These are phyloP conservation scores for Alethe castanea DNA, from an alignment of 2,113 vertebrate species.

Conservation along the genomic window DNA sequence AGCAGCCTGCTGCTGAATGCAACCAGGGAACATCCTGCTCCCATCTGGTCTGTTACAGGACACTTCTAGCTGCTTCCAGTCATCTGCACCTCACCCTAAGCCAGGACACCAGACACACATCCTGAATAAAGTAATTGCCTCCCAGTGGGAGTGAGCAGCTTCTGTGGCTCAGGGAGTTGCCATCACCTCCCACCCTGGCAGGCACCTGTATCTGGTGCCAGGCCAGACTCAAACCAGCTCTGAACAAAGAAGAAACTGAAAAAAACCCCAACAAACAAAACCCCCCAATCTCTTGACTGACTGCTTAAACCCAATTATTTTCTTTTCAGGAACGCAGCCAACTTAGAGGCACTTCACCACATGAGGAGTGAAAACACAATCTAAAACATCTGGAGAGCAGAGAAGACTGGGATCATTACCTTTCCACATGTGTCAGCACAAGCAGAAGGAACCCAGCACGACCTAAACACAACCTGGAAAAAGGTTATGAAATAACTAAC, in stretches of 20 bases:
- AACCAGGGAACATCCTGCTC: not conserved
- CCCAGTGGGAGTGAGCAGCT: not conserved
- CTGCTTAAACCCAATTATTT: not conserved
- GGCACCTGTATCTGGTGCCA: not conserved
- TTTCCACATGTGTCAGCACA: rapidly evolving
- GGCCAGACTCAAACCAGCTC: not conserved
- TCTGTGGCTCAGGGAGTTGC: not conserved
- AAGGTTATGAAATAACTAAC: not conserved
- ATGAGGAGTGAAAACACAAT: not conserved
- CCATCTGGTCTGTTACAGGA: not conserved
- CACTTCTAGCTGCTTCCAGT: not conserved
- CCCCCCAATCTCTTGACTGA: rapidly evolving
- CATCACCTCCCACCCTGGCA: not conserved
- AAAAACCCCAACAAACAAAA: not conserved
- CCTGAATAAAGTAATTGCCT: not conserved
- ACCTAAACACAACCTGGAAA: not conserved
- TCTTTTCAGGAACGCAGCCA: not conserved
- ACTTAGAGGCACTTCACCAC: not conserved
- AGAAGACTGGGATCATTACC: not conserved
- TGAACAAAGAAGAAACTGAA: not conserved
- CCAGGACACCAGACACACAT: not conserved
- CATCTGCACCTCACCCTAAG: not conserved
- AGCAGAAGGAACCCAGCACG: not conserved
- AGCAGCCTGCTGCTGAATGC: not conserved
- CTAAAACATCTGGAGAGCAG: not conserved